Base-by-base conservation (phyloP, 2,888 invertebrate species). In the Hypomecis punctinalis region DNA sequence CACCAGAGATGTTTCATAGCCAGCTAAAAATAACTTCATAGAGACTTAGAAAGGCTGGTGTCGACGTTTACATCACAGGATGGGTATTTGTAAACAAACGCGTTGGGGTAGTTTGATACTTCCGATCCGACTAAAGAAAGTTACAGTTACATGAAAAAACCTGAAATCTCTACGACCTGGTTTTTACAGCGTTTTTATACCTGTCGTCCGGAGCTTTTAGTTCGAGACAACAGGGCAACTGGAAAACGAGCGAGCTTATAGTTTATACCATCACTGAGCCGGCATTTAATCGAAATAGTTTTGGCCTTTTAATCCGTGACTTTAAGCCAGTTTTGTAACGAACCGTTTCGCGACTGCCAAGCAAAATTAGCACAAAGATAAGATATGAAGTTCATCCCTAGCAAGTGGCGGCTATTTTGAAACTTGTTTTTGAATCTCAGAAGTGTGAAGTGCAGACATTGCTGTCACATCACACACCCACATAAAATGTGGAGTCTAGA, bases 61-160 rank as follows among this genome's bases (percentile, higher is more conserved):
- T n/a, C 42, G 40, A 42, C 35, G 55, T 45, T 39, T 40, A 43
- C 48, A 53, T 48, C 61, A 57, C 56, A 56, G 55, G 60, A 55
- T 39, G 9, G 59, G 43, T 54, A 67, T 73, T 76, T 71, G 75
- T 73, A 73, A 74, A 62, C 67, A 55, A 10, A 43, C 59, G 10
- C 8, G 51, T 39, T 37, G 10, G n/a, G 37, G 23, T 47, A 54
- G 35, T 54, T 33, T 35, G 33, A 53, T 39, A 6, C 43, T 43
- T 53, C 53, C 13, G 23, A 23, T 23, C 23, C 23, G 23, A 23
- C 23, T 23, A 23, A 23, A 23, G 23, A 23, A 23, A 23, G 23
- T 23, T 23, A 23, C 23, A 23, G 23, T 23, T 23, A 23, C 23
- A 23, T 23, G 3, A 23, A 23, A 23, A 23, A 23, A 23, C 23